Base-by-base conservation (phyloP, 2,888 invertebrate genomes). In the Athalia cordata region DNA sequence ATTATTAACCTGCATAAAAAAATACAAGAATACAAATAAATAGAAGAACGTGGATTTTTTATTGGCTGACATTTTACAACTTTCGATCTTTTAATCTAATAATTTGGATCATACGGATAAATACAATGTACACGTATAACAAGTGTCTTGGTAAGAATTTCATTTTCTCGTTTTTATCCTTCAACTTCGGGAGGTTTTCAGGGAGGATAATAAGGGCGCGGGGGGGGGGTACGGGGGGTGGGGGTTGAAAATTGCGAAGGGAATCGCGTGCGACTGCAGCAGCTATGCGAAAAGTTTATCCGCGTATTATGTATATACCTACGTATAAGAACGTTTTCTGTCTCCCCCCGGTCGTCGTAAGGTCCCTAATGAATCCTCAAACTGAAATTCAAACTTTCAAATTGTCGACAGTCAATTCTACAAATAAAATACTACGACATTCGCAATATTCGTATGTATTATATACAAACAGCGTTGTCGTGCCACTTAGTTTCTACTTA, bases 381-480 rank as follows among this genome's bases (percentile, higher is more conserved):
- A 88, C 87, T 89, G 88, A 87, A 88, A 89, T 89, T 88, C 88
- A 89, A 89, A 89, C 84, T 89, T 89, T 77, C 83, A 87, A 88
- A 88, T 88, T 85, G 88, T 85, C 84, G 85, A 83, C 83, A 85
- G 86, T 85, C 85, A 81, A 72, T 72, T 72, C 72, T 45, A 72
- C 72, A 59, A 59, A 72, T 72, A 72, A 50, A 29, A 55, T n/a
- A 55, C 55, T 5, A 15, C 62, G 65, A 43, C 45, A 45, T n/a
- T n/a, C 65, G 49, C 47, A 13, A 65, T 59, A n/a, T 59, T 13
- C 7, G 29, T 50, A 66, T n/a, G 6, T n/a, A 9, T 59, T 64
- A 8, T 64, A 64, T 11, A 5, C 1, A 29, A 45, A 3, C 15
- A 52, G 7, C 55, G 55, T 55, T n/a, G 55, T 55, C n/a, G 55